Evolutionary conservation across 64 coral and sea anemone genomes (phyloP), one percentile per base, ranked within the genome.

Genomic region (Montipora capricornis): DNA sequence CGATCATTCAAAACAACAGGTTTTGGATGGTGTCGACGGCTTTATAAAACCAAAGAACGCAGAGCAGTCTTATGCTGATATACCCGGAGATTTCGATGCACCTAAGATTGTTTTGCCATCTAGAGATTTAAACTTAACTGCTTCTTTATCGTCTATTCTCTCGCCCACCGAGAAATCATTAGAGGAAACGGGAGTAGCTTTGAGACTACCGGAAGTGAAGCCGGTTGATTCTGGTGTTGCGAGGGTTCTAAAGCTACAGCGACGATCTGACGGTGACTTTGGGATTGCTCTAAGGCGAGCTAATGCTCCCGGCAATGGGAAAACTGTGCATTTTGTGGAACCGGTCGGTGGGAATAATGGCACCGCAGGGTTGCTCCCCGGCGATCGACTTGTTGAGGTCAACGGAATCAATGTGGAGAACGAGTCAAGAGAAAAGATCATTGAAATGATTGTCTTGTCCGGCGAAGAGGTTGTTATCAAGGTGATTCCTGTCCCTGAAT

Each of bases 261-360:
- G 95, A 19, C 85, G 92, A 80, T 59, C 89, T 10, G 96, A 92
- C 20, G 98, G 98, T 10, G 95, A 96, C 66, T 99, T 99, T 82
- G 98, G 98, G 2, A 96, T 99, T 92, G 98, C 98, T n/a, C 80
- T 99, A 51, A 85, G 98, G 44, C 81, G 98, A 53, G 92, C 92
- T 8, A 96, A 87, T 5, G 89, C 95, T 8, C 83, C 94, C 0
- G 96, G 96, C 3, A 91, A 81, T 46, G 87, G 94, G 46, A 99
- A 96, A 94, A 80, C 81, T 15, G 89, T 99, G 19, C 92, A 96
- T 67, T 96, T 99, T 88, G 89, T 94, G 29, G 98, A 99, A 64
- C 98, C 98, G 1, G 95, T 99, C 3, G 95, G 95, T 4, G 60
- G 89, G 4, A 92, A 96, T 37, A 37, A 37, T 77, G 88, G 87